phyloP scores from a whole-genome alignment of 2,113 vertebrate species.

The Triplophysa tibetana region DNA sequence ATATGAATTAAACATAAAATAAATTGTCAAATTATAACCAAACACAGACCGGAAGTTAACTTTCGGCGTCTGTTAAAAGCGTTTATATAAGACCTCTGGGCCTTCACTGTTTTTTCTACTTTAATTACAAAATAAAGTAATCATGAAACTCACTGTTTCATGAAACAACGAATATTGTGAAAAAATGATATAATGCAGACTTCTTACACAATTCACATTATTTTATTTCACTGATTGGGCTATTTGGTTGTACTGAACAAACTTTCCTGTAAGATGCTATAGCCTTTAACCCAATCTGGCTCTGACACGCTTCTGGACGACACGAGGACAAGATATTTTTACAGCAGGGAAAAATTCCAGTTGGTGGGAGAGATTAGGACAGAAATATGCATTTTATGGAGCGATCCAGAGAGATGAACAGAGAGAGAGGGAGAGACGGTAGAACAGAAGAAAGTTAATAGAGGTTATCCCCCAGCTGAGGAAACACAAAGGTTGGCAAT shows the following conservation, averaged over 20 bases:
- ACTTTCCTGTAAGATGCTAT: conserved; percentile 6
- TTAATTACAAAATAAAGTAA: too few species aligned
- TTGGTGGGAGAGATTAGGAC: background rate
- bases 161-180: too few species aligned
- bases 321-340: conserved; percentile 17
- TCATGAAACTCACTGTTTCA: too few species aligned
- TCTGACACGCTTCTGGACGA: background rate
- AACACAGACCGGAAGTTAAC: too few species aligned
- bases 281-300: conserved; percentile 8
- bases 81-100: too few species aligned
- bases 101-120: too few species aligned
- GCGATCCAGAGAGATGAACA: conserved; percentile 32
- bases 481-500: conserved; percentile 64
- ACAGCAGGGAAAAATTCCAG: conserved; percentile 16
- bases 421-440: conserved; percentile 13
- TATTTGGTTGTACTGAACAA: background rate
- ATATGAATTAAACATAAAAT: too few species aligned
- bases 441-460: conserved; percentile 52
- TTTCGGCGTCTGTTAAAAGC: too few species aligned
- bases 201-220: too few species aligned
- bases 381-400: conserved; percentile 12
- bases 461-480: conserved; percentile 74
- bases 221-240: too few species aligned
- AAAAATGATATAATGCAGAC: too few species aligned
- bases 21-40: too few species aligned